These are phyloP conservation scores for Oscheius sp. DNA, from an alignment of 1,140 invertebrate species.

Conservation along the genomic window DNA sequence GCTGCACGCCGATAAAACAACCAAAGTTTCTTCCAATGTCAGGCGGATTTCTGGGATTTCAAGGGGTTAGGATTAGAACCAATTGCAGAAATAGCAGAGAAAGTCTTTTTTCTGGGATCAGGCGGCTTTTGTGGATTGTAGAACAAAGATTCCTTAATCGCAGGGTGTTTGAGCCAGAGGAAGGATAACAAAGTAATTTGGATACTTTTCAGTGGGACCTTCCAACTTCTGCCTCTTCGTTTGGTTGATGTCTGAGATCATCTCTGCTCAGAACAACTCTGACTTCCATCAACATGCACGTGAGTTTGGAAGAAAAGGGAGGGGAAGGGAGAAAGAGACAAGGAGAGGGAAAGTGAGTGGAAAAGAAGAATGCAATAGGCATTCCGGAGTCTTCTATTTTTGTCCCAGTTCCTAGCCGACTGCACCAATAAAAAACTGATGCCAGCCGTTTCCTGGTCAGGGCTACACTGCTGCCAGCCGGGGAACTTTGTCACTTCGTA, in stretches of 20 bases:
- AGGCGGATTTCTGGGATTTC: neutral
- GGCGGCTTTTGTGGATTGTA: neutral
- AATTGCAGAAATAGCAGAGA: neutral
- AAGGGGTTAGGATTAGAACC: neutral
- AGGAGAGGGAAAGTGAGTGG: too few relatives aligned
- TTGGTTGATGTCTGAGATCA: constrained; percentile 36
- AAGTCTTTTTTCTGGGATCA: neutral
- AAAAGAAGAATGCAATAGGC: too few relatives aligned
- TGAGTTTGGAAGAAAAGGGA: neutral
- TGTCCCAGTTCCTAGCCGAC: neutral
- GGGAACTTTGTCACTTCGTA: too few relatives aligned
- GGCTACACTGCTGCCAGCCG: too few relatives aligned
- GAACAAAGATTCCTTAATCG: too few relatives aligned
- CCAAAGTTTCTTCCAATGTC: too few relatives aligned
- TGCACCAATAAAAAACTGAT: too few relatives aligned
- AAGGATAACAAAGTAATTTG: neutral
- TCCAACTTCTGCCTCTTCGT: constrained; percentile 27
- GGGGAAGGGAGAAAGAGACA: neutral
- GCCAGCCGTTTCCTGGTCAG: too few relatives aligned
- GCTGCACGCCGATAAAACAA: too few relatives aligned
- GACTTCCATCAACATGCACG: neutral
- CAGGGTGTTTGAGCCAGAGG: neutral
- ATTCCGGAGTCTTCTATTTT: too few relatives aligned
- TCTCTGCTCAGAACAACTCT: constrained; percentile 21
- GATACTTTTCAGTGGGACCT: constrained; percentile 18